Evolutionary conservation across 2,888 invertebrate genomes (phyloP).

Genomic region (Acleris holmiana): DNA sequence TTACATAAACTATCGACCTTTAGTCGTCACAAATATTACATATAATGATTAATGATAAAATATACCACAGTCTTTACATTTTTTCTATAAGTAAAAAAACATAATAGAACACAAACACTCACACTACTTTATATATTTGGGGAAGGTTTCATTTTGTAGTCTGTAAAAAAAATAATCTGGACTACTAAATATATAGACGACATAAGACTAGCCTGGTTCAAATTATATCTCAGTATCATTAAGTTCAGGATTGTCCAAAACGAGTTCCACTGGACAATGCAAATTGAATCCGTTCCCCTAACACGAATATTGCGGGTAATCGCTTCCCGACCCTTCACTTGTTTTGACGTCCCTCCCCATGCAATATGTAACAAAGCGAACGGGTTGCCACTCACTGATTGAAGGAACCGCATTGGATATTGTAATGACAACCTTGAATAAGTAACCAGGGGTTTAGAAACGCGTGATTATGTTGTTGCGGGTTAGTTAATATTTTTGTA

Average conservation of each 20-base stretch:
- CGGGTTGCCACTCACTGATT: slow-evolving; percentile 66
- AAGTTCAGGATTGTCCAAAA: slow-evolving; percentile 8
- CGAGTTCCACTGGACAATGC: slow-evolving; percentile 17
- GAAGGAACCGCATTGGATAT: slow-evolving; percentile 63
- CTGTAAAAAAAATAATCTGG: no score
- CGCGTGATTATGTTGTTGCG: slow-evolving; percentile 57
- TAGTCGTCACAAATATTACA: no score
- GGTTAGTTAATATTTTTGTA: slow-evolving; percentile 54
- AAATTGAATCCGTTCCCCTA: slow-evolving; percentile 31
- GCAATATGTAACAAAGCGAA: slow-evolving; percentile 75
- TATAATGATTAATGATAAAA: no score
- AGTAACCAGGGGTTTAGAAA: slow-evolving; percentile 55
- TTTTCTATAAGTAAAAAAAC: no score
- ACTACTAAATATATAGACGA: no score
- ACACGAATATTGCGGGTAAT: slow-evolving; percentile 28
- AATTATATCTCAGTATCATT: no score
- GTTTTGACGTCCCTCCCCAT: slow-evolving; percentile 65
- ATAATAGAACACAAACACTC: no score
- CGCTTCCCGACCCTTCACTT: slow-evolving; percentile 55
- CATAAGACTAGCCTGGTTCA: no score
- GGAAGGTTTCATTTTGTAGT: no score
- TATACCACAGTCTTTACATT: no score
- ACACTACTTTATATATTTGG: no score
- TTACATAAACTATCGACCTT: no score
- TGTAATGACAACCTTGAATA: slow-evolving; percentile 59